Evolutionary conservation across 1,140 invertebrate genomes (phyloP), one percentile per base, ranked within the genome.

Genomic region (Apocrypta bakeri): DNA sequence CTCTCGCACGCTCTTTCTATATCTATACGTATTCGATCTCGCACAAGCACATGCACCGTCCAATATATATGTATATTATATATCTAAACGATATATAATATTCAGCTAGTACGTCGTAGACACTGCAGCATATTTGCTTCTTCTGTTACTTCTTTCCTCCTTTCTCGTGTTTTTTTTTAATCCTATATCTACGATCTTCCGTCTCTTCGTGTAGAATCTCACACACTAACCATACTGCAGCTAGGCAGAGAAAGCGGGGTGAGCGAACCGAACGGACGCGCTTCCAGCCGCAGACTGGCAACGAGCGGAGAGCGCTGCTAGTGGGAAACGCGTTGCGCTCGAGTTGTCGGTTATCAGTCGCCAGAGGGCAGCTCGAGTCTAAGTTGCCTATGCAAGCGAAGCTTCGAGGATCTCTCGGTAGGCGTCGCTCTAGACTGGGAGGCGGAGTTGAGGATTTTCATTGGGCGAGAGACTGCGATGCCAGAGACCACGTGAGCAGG

Each of bases 401-500:
- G 82, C 85, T 78, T 85, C 82, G 82, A 81, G 86, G 79, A n/a
- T n/a, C n/a, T n/a, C n/a, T n/a, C n/a, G 64, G 33, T 29, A 75
- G 80, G 73, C 64, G 33, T 25, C 71, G 72, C 79, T 77, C 85
- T 85, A 84, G 11, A 25, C 29, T 24, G 75, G 61, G 21, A 84
- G 81, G 64, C 71, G 64, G 76, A 79, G 87, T 66, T 40, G 81
- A 81, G 81, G n/a, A 24, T 74, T 66, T 79, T 48, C 69, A 88
- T 90, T 92, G 88, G 91, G 86, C 83, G 85, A 85, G 90, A 92
- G 92, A 92, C 90, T 90, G 91, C 89, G 89, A 84, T 86, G 86
- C 24, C 0, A 87, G 89, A 84, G 86, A 87, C 91, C 94, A 95
- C 94, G 94, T 95, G 94, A 94, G 90, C 91, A 63, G 79, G 85